Base-by-base conservation (phyloP, 2,888 invertebrate species). In the Megaustenia siamemsis region DNA sequence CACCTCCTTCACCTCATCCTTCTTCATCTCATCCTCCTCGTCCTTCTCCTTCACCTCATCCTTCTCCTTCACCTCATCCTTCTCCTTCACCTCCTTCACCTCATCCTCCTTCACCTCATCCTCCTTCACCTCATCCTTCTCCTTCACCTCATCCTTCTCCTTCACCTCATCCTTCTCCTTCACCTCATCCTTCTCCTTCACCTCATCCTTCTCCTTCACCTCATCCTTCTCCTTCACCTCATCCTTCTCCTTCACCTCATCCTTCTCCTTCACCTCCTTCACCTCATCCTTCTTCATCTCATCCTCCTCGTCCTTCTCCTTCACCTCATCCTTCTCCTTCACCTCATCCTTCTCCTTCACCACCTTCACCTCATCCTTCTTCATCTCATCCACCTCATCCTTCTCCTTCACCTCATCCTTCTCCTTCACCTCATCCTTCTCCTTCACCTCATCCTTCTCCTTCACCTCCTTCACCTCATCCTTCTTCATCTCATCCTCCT, bases 61-160 rank as follows among this genome's bases (percentile, higher is more conserved):
- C 5, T 0, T 18, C 5, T 10, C 63, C 5, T 5, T 18, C 5
- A 32, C 63, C 5, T 71, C 71, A n/a, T 71, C 71, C 5, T 71
- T 43, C 0, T 40, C 40, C 1, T 71, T 43, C 0, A 40, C 40
- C 0, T 71, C 71, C 0, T 71, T 43, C 0, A 40, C 71, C 0
- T 71, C 71, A 1, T 71, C 71, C 5, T 71, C 71, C 24, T 71
- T 43, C 5, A 40, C 71, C 18, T 71, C 71, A n/a, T 71, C 71
- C 5, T 71, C 71, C 18, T 71, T n/a, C n/a, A n/a, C 68, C 12
- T 68, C 68, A 32, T 68, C 68, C 12, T 68, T n/a, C 21, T 21
- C 60, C 15, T 24, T 12, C 60, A 60, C 6, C 15, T 6, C 6
- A 18, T 6, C 0, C 5, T 32, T 66, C 63, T 12, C 32, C 63